Evolutionary conservation across 1,140 invertebrate species (phyloP), one percentile per base, ranked within the genome.

Genomic region (Pentalonia nigronervosa): DNA sequence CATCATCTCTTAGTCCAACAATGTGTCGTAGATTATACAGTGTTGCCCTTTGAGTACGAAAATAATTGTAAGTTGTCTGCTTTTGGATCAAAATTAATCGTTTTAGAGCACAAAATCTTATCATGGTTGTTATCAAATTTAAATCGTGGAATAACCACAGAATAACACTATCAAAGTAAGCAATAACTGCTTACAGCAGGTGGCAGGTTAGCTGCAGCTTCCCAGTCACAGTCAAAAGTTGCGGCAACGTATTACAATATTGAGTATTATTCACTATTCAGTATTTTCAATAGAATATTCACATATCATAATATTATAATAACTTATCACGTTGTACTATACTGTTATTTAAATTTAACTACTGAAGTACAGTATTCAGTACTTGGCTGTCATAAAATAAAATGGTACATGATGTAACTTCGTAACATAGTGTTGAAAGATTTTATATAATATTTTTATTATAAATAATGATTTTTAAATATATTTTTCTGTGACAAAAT

Each of bases 91-190:
- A 67, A 67, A 67, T 67, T 4, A 76, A n/a, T 20, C 9, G n/a
- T n/a, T 67, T 60, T 60, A 60, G 9, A 4, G 30, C 14, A 17
- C 2, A 30, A 76, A n/a, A 86, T 86, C 0, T 89, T 89, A 89
- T 89, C 88, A 89, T 21, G 25, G 11, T 30, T 36, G 34, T 41
- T 89, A 89, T 89, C 88, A 89, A 89, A 89, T 41, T 89, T 56
- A 56, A 89, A 89, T 89, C 88, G 50, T 89, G 50, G 50, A 56
- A 48, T 21, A 21, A 50, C 17, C 3, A 50, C 41, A 41, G 41
- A 41, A 41, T 41, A 41, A 41, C 41, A 4, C 41, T 41, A 41
- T 41, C 41, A 41, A 41, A 41, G 41, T 41, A 41, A 41, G 41
- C 4, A 41, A 4, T 41, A 41, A 41, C 41, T 41, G 41, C 41